Evolutionary conservation across 2,113 vertebrate species (phyloP).

Genomic region (Platanista minor): DNA sequence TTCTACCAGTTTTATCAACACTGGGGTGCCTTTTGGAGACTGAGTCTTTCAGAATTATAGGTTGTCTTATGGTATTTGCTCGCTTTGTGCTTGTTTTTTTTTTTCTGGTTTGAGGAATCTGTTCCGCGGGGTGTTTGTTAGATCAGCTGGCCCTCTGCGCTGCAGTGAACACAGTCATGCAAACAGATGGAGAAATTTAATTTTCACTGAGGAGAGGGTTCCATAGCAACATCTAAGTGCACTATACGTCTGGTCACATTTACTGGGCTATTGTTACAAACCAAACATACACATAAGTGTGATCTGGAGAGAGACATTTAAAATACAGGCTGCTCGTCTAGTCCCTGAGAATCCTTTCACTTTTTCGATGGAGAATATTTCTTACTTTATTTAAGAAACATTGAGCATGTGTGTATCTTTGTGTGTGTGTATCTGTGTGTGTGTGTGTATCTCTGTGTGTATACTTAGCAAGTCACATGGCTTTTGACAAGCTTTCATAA

Average conservation of each 20-base stretch:
- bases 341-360: background rate
- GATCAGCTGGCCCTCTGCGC: constrained; percentile 77
- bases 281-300: constrained; percentile 27
- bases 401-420: background rate
- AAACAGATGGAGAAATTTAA: constrained; percentile 74
- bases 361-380: background rate
- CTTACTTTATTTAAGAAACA: constrained; percentile 21
- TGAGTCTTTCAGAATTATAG: constrained; percentile 72
- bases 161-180: constrained; percentile 71
- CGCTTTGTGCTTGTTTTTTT: background rate
- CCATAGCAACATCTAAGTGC: constrained; percentile 65
- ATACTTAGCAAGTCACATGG: background rate
- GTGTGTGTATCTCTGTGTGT: background rate
- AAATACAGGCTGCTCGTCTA: background rate
- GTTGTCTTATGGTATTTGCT: constrained; percentile 72
- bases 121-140: constrained; percentile 70
- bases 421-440: background rate
- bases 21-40: constrained; percentile 9
- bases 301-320: constrained; percentile 11
- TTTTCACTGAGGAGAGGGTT: constrained; percentile 56
- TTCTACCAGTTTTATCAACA: background rate
- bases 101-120: constrained; percentile 74
- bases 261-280: constrained; percentile 27
- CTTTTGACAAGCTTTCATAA: constrained; percentile 28
- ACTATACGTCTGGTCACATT: constrained; percentile 62